Percentiles rank a stretch among this genome's conserved stretches.
phyloP scores from a whole-genome alignment of 2,888 invertebrate species.

The Diaphora mendica region DNA sequence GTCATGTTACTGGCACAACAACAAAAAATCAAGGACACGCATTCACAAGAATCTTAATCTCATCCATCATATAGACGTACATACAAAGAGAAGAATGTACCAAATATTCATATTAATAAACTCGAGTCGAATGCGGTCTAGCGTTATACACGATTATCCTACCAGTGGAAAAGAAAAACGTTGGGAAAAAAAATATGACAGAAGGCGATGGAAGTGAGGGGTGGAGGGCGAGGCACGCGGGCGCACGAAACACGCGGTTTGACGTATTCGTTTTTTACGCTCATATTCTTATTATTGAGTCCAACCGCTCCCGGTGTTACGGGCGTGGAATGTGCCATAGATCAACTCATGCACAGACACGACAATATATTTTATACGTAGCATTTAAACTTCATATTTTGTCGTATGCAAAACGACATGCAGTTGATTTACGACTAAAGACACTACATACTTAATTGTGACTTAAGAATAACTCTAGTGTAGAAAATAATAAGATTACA shows the following conservation, averaged over 20 bases:
- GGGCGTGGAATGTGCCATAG: conserved; percentile 82
- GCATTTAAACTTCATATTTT: conserved; percentile 16
- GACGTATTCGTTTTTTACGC: conserved; percentile 83
- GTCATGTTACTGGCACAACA: conserved; percentile 48
- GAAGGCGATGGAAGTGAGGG: conserved; percentile 59
- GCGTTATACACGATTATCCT: conserved; percentile 82
- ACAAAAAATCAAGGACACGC: conserved; percentile 43
- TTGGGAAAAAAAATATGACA: conserved; percentile 66
- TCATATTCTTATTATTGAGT: conserved; percentile 84
- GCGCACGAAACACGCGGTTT: conserved; percentile 77
- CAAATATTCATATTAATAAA: conserved; percentile 75
- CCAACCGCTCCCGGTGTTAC: conserved; percentile 86
- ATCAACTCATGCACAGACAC: conserved; percentile 67
- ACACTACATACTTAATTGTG: background rate
- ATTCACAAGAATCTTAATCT: conserved; percentile 44
- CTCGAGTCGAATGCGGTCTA: conserved; percentile 71
- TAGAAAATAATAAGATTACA: conserved; percentile 39
- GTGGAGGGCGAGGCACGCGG: conserved; percentile 62
- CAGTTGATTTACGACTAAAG: background rate
- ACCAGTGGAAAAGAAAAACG: conserved; percentile 60
- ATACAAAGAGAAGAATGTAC: conserved; percentile 58
- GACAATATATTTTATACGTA: conserved; percentile 53
- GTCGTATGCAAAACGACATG: conserved; percentile 8
- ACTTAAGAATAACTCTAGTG: background rate
- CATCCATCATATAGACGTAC: conserved; percentile 51